Percentiles rank a stretch among this genome's conserved stretches.
phyloP scores from a whole-genome alignment of 2,113 vertebrate genomes.

The Ariopsis seemanni region DNA sequence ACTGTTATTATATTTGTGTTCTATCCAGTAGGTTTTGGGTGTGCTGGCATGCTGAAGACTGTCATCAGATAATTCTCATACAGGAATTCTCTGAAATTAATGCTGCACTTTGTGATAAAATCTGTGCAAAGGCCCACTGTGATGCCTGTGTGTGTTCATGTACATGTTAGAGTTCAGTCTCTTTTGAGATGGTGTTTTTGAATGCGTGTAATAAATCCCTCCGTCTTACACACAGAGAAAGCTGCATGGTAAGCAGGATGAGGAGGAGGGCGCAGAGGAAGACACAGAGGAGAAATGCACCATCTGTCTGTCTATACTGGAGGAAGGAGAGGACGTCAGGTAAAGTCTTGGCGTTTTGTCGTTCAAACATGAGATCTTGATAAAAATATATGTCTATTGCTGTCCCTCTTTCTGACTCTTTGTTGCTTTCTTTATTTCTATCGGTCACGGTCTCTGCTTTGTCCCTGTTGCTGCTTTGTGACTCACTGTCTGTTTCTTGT shows the following conservation, averaged over 20 bases:
- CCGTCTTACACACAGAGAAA: slow-evolving; percentile 87
- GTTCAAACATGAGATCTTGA: not conserved
- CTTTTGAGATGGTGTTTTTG: not conserved
- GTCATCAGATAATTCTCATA: not conserved
- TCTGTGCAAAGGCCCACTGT: not conserved
- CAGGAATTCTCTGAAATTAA: not conserved
- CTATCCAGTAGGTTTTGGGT: not conserved
- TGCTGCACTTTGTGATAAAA: not conserved
- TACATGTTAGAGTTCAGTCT: slow-evolving; percentile 3
- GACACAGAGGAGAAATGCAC: slow-evolving; percentile 99
- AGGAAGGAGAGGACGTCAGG: slow-evolving; percentile 99
- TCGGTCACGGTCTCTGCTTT: not conserved
- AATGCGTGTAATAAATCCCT: slow-evolving; percentile 39
- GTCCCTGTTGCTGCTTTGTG: not conserved
- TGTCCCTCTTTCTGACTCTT: not conserved
- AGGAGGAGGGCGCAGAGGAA: slow-evolving; percentile 93
- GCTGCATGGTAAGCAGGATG: slow-evolving; percentile 96
- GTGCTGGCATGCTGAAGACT: not conserved
- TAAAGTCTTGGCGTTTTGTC: slow-evolving; percentile 63
- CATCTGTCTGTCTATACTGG: slow-evolving; percentile 97
- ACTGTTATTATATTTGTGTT: not conserved
- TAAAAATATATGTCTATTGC: not conserved
- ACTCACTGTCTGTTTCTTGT: not conserved
- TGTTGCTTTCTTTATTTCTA: not conserved
- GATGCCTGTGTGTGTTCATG: slow-evolving; percentile 6